Percentiles rank a stretch among this genome's conserved stretches.
phyloP scores from a whole-genome alignment of 2,797 vertebrate genomes.

The Poecile montanus region DNA sequence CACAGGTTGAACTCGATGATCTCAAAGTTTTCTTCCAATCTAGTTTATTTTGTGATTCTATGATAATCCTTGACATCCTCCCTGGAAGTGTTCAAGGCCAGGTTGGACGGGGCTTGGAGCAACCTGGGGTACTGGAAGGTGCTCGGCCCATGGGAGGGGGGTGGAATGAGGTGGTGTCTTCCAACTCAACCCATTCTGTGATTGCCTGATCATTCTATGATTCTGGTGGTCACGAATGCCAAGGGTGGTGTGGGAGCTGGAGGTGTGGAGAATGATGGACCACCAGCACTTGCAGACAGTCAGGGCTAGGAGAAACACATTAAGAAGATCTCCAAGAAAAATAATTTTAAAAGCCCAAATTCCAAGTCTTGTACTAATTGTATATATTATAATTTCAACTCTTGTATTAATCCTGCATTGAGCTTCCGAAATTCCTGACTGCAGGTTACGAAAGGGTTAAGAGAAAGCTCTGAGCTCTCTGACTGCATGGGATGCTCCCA shows the following conservation, averaged over 20 bases:
- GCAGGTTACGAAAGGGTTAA: conserved; percentile 17
- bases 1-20: neutral
- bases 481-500: neutral
- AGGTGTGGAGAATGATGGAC: neutral
- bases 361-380: neutral
- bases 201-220: neutral
- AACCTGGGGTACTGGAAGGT: neutral
- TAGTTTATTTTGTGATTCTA: neutral
- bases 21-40: neutral
- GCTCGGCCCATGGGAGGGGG: neutral
- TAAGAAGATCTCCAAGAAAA: neutral
- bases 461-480: neutral
- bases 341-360: neutral
- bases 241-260: neutral
- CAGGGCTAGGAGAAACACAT: neutral
- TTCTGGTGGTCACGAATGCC: neutral
- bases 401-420: neutral
- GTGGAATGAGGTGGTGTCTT: neutral
- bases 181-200: neutral
- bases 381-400: neutral
- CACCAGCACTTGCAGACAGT: neutral
- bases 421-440: neutral
- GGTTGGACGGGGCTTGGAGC: neutral
- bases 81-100: neutral
- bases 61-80: neutral